phyloP scores from a whole-genome alignment of 2,797 vertebrate genomes.

The Myotis vivesi region DNA sequence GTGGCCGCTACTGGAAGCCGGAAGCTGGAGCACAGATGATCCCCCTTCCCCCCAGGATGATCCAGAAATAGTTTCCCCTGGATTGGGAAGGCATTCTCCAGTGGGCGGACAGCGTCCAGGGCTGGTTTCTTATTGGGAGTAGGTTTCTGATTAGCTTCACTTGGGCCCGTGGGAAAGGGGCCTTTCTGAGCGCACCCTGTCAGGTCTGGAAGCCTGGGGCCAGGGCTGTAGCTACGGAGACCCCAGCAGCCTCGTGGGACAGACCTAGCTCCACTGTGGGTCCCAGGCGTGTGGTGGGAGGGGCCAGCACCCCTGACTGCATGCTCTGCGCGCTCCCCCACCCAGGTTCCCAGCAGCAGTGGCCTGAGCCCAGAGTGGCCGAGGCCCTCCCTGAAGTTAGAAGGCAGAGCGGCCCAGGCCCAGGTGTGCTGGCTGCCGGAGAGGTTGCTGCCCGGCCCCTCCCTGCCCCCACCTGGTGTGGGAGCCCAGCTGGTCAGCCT shows the following conservation, averaged over 20 bases:
- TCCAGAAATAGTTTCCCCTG: slow-evolving; percentile 62
- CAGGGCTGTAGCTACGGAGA: background rate
- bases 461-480: accelerated
- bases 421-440: background rate
- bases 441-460: background rate
- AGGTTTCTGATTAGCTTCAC: background rate
- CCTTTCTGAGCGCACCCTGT: background rate
- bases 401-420: background rate
- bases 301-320: background rate
- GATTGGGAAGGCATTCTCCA: background rate
- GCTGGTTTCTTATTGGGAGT: slow-evolving; percentile 13
- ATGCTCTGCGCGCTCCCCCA: accelerated
- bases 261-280: background rate
- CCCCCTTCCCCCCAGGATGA: slow-evolving; percentile 39
- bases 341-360: background rate
- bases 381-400: background rate
- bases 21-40: slow-evolving; percentile 27
- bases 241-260: background rate
- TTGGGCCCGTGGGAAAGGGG: background rate
- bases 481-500: background rate
- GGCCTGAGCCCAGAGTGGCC: background rate
- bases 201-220: background rate
- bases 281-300: background rate
- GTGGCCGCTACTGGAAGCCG: slow-evolving; percentile 8
- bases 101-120: background rate